A percentile compares a stretch with the other conserved stretches of the same genome.
Conservation (phyloP, 2,113 vertebrate species). For the Plectropomus leopardus region DNA sequence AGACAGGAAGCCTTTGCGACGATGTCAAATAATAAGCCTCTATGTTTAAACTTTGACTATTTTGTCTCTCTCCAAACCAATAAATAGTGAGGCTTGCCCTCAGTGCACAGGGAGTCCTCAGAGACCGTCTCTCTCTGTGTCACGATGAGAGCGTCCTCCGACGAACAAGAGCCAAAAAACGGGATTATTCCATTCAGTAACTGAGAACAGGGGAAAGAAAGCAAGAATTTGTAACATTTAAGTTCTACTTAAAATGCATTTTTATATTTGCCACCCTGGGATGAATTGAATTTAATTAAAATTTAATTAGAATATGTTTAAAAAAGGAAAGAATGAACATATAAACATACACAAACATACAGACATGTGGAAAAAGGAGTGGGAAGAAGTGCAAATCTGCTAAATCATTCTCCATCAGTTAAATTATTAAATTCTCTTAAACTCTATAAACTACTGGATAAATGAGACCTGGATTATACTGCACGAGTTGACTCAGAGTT, state of each 20-base stretch:
- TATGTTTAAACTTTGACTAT: slow-evolving; percentile 75
- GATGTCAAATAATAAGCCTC: slow-evolving; percentile 68
- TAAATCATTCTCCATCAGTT: no score
- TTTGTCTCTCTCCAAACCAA: slow-evolving; percentile 77
- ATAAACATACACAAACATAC: no score
- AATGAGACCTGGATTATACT: no score
- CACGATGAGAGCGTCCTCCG: slow-evolving; percentile 48
- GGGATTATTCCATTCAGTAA: slow-evolving; percentile 72
- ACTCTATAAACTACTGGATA: no score
- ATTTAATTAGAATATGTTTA: not conserved
- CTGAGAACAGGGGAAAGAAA: slow-evolving; percentile 1
- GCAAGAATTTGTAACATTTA: not conserved
- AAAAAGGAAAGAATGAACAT: no score
- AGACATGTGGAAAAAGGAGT: no score
- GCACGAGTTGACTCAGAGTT: no score
- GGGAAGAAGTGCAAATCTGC: not conserved
- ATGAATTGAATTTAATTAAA: slow-evolving; percentile 38
- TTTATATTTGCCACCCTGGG: slow-evolving; percentile 32
- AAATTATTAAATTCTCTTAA: no score
- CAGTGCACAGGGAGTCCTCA: slow-evolving; percentile 52
- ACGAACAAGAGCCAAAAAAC: slow-evolving; percentile 59
- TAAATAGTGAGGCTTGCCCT: slow-evolving; percentile 72
- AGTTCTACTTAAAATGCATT: slow-evolving; percentile 43
- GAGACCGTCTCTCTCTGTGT: slow-evolving; percentile 39
- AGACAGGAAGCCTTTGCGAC: slow-evolving; percentile 72